Conservation (phyloP, 2,888 invertebrate genomes). For the Volucella zonaria region DNA sequence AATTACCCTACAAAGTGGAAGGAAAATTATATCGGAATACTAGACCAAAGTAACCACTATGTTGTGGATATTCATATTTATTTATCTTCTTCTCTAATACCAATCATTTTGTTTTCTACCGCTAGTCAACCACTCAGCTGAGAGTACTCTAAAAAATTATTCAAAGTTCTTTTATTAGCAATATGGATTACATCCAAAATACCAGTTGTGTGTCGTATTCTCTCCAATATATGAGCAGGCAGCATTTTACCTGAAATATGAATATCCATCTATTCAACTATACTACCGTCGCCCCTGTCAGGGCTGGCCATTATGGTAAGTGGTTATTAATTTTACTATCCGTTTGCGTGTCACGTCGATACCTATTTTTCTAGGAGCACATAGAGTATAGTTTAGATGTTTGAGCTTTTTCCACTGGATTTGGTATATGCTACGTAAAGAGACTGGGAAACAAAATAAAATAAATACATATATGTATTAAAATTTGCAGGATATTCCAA, state of each 20-base stretch:
- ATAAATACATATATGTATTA: not conserved
- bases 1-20: slow-evolving; percentile 37
- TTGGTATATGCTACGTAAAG: slow-evolving; percentile 24
- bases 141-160: slow-evolving; percentile 65
- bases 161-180: slow-evolving; percentile 57
- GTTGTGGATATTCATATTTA: slow-evolving; percentile 4
- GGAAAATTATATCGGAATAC: slow-evolving; percentile 1
- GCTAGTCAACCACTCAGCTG: slow-evolving; percentile 28
- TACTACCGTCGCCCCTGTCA: slow-evolving; percentile 20
- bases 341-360: slow-evolving; percentile 76
- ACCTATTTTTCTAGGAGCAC: slow-evolving; percentile 49
- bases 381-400: slow-evolving; percentile 55
- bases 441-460: slow-evolving; percentile 20
- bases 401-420: slow-evolving; percentile 43
- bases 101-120: slow-evolving; percentile 39
- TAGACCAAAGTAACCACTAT: not conserved
- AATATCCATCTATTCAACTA: slow-evolving; percentile 47
- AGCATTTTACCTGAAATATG: slow-evolving; percentile 53
- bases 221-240: slow-evolving; percentile 32
- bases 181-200: slow-evolving; percentile 60
- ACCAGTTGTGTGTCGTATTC: slow-evolving; percentile 42
- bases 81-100: slow-evolving; percentile 37
- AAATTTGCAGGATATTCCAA: slow-evolving; percentile 33
- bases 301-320: slow-evolving; percentile 75
- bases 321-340: slow-evolving; percentile 77